Evolutionary conservation across 2,888 invertebrate genomes (phyloP).

Genomic region (Melitaea athalia): DNA sequence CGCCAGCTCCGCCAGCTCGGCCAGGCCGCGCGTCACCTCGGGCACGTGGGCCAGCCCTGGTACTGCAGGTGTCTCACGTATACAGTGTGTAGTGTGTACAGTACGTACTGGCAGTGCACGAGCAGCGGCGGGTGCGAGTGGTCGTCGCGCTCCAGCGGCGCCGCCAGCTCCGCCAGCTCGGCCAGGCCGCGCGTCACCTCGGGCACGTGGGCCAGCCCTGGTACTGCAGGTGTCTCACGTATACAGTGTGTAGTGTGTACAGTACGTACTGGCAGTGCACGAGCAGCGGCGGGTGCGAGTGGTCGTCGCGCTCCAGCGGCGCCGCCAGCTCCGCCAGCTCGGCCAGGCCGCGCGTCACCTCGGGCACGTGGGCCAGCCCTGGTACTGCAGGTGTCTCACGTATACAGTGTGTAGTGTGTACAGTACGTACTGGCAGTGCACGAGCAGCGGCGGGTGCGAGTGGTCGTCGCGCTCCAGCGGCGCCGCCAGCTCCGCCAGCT

Average conservation of each 20-base stretch:
- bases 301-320: conserved; percentile 66
- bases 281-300: conserved; percentile 84
- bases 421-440: conserved; percentile 85
- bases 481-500: conserved; percentile 89
- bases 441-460: conserved; percentile 85
- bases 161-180: conserved; percentile 90
- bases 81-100: not conserved
- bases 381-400: conserved; percentile 94
- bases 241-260: not conserved
- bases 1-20: conserved; percentile 92
- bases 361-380: conserved; percentile 97
- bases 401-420: not conserved
- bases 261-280: conserved; percentile 86
- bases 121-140: conserved; percentile 84
- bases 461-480: conserved; percentile 66
- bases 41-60: conserved; percentile 97
- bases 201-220: conserved; percentile 97
- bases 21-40: conserved; percentile 92
- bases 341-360: conserved; percentile 92
- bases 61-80: conserved; percentile 93
- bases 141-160: conserved; percentile 68
- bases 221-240: conserved; percentile 93
- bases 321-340: conserved; percentile 91
- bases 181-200: conserved; percentile 93
- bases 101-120: conserved; percentile 86